phyloP scores from a whole-genome alignment of 2,797 vertebrate genomes.

The Hoplostethus mediterraneus region DNA sequence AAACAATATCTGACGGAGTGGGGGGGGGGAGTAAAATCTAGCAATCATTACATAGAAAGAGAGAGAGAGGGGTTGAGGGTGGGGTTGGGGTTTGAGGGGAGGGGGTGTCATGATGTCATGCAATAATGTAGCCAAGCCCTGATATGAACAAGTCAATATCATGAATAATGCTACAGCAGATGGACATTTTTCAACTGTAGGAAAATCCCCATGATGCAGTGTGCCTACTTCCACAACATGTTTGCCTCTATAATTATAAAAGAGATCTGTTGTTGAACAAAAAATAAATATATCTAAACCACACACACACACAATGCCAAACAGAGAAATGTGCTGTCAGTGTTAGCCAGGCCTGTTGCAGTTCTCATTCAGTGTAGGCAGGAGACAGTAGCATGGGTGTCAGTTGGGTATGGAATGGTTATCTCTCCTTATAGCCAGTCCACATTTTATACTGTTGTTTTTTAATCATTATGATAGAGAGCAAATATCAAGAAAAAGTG shows the following conservation, averaged over 20 bases:
- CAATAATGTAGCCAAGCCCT: constrained; percentile 20
- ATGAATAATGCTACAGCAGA: constrained; percentile 5
- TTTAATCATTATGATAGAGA: no score
- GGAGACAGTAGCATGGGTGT: no score
- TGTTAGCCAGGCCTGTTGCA: no score
- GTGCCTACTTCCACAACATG: not conserved
- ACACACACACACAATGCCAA: no score
- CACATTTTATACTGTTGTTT: no score
- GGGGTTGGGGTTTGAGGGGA: not conserved
- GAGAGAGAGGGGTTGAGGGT: not conserved
- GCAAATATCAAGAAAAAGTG: no score
- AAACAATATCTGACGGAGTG: constrained; percentile 37
- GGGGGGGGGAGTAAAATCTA: constrained; percentile 29
- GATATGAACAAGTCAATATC: constrained; percentile 31
- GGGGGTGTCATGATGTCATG: constrained; percentile 47
- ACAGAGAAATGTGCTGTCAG: no score
- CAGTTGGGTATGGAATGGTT: no score
- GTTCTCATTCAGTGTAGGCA: no score
- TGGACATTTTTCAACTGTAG: constrained; percentile 6
- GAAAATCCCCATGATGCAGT: constrained; percentile 4
- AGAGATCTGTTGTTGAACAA: constrained; percentile 1
- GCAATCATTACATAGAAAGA: constrained; percentile 21
- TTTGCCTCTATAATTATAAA: not conserved
- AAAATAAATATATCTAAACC: not conserved
- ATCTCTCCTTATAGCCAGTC: no score